Conservation (phyloP, 2,797 vertebrate species). For the Petrocephalus schoutedeni region DNA sequence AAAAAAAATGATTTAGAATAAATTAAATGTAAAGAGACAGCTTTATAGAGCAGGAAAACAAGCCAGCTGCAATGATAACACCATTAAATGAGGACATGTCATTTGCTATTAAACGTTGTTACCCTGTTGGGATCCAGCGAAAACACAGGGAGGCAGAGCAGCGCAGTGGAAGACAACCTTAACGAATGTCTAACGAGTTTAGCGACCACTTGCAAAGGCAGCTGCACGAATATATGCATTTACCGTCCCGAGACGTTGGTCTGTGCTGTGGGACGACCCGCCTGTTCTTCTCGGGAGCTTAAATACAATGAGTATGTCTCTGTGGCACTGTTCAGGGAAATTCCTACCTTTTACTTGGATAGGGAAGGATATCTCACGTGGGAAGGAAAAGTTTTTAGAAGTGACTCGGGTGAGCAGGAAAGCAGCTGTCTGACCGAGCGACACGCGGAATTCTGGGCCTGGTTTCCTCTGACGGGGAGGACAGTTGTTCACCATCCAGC, state of each 20-base stretch:
- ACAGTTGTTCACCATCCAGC: background rate
- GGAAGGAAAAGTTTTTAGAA: background rate
- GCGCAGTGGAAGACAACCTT: background rate
- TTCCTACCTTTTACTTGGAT: background rate
- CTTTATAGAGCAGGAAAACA: background rate
- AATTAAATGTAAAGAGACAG: slow-evolving; percentile 20
- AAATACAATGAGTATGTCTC: background rate
- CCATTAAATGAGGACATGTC: slow-evolving; percentile 16
- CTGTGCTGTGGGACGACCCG: background rate
- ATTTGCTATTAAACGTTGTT: background rate
- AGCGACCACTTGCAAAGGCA: background rate
- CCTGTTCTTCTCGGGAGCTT: background rate
- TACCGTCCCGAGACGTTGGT: background rate
- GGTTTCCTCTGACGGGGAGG: background rate
- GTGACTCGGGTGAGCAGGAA: background rate
- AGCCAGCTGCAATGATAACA: background rate
- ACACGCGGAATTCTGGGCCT: background rate
- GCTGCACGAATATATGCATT: background rate
- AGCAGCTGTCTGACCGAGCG: background rate
- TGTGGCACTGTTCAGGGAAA: background rate
- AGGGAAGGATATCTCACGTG: background rate
- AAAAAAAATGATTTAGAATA: slow-evolving; percentile 15
- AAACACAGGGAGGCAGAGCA: background rate
- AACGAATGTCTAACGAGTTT: slow-evolving; percentile 4
- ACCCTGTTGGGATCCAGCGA: slow-evolving; percentile 6